These are phyloP conservation scores for Nudaria mundana DNA, from an alignment of 2,888 invertebrate genomes.

Conservation along the genomic window DNA sequence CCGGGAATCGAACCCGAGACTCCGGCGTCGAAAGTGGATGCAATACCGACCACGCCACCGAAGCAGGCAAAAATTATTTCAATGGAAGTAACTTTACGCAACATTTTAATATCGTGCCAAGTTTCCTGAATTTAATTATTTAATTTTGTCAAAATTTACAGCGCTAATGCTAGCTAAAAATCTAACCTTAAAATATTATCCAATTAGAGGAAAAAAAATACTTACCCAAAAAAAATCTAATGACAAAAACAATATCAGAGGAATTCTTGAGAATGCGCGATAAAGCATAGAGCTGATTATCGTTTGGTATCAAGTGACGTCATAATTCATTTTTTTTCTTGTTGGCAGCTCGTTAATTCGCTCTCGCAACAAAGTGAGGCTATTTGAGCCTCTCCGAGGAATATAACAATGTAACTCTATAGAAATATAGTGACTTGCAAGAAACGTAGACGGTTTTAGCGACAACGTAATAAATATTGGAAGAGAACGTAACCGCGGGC, in stretches of 20 bases:
- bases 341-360: constrained; percentile 49
- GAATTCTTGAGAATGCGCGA: constrained; percentile 43
- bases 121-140: constrained; percentile 28
- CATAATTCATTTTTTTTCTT: constrained; percentile 54
- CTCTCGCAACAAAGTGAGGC: constrained; percentile 49
- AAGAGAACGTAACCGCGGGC: constrained; percentile 4
- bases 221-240: constrained; percentile 32
- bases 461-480: constrained; percentile 24
- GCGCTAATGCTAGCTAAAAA: constrained; percentile 27
- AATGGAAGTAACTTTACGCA: constrained; percentile 18
- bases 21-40: no score
- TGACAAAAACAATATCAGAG: constrained; percentile 43
- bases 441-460: constrained; percentile 31
- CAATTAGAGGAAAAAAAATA: constrained; percentile 17
- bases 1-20: no score
- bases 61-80: no score
- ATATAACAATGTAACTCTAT: constrained; percentile 47
- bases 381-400: constrained; percentile 47
- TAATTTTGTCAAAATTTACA: constrained; percentile 29
- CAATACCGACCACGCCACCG: no score
- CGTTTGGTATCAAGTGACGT: constrained; percentile 51
- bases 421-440: constrained; percentile 44
- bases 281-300: constrained; percentile 53
- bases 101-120: constrained; percentile 32
- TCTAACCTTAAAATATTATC: constrained; percentile 28